These are phyloP conservation scores for Morelia viridis DNA, from an alignment of 2,797 vertebrate genomes.

Conservation along the genomic window DNA sequence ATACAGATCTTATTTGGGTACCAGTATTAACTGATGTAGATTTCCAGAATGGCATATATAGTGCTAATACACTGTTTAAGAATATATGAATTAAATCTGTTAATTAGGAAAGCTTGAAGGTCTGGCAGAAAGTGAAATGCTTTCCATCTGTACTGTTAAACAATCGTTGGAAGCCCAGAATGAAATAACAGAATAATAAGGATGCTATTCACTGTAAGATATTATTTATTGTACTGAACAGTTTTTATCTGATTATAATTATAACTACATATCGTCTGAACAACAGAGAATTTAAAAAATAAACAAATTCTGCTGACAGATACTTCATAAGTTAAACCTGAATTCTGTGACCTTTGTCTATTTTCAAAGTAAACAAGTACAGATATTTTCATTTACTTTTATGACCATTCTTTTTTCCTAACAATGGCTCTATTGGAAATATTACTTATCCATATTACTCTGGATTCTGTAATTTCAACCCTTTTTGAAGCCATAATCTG, in stretches of 20 bases:
- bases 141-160: slow-evolving; percentile 1
- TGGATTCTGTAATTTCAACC: neutral
- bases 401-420: neutral
- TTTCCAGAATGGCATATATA: neutral
- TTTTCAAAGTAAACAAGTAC: neutral
- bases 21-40: neutral
- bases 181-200: neutral
- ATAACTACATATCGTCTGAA: neutral
- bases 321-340: neutral
- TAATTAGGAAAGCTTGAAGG: slow-evolving; percentile 1
- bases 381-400: neutral
- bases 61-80: neutral
- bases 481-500: neutral
- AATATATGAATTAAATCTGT: slow-evolving; percentile 1
- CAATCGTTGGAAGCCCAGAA: neutral
- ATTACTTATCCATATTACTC: neutral
- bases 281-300: neutral
- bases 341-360: neutral
- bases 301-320: neutral
- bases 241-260: neutral
- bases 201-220: neutral
- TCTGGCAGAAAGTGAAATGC: neutral
- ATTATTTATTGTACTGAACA: neutral
- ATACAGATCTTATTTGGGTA: neutral
- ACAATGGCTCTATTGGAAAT: neutral